phyloP scores from a whole-genome alignment of 2,797 vertebrate genomes.

The Oreonectes daqikongensis region DNA sequence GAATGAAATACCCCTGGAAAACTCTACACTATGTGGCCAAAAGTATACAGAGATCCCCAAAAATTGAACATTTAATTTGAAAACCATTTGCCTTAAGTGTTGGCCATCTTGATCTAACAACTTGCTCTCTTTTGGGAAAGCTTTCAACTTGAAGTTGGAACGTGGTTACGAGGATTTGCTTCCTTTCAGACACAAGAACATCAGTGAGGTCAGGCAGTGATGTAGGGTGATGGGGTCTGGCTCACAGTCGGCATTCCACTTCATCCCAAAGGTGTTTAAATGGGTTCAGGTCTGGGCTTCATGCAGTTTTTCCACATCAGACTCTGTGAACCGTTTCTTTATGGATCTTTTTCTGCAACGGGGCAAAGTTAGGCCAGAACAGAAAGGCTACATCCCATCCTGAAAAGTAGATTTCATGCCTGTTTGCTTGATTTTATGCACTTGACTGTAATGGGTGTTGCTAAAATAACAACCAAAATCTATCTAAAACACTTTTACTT shows the following conservation, averaged over 20 bases:
- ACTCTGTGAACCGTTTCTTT: neutral
- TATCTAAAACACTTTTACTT: no score
- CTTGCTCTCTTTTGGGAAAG: neutral
- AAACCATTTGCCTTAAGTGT: neutral
- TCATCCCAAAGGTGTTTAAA: conserved; percentile 5
- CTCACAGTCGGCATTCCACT: neutral
- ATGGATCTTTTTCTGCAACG: neutral
- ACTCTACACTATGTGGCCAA: neutral
- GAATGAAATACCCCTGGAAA: neutral
- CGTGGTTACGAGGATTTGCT: neutral
- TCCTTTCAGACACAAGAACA: neutral
- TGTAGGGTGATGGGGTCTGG: conserved; percentile 1
- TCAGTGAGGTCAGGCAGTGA: neutral
- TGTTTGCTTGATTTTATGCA: conserved; percentile 31
- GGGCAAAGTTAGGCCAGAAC: conserved; percentile 5
- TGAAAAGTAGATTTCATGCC: conserved; percentile 24
- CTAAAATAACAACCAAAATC: no score
- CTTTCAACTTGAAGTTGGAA: conserved; percentile 1
- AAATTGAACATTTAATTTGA: neutral
- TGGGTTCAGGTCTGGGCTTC: neutral
- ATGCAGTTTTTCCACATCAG: neutral
- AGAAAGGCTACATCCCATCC: neutral
- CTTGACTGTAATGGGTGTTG: conserved; percentile 45
- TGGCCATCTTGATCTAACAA: neutral
- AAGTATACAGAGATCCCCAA: neutral